Base-by-base conservation (phyloP, 2,113 vertebrate species). In the Triplophysa tibetana region DNA sequence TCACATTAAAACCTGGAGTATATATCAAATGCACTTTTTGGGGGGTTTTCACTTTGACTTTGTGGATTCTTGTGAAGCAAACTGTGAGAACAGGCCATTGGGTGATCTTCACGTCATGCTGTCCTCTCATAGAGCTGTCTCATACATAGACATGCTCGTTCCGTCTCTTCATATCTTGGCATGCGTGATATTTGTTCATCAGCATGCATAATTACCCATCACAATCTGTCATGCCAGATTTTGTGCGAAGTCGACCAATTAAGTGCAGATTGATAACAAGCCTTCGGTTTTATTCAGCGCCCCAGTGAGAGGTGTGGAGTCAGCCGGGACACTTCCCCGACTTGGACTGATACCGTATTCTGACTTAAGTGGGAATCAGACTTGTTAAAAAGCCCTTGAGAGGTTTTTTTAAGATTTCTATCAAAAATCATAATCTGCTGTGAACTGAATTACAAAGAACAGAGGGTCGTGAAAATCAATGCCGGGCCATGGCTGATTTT, bases 261-360 rank as follows among this genome's bases (percentile, higher is more conserved):
- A 81, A 81, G 68, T 70, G 65, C 58, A 67, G 67, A 67, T 64
- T 78, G 74, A 67, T 81, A 78, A 81, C 72, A 43, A 79, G 81
- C 45, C 43, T 81, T 65, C 75, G 58, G 58, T 70, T 67, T 78
- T 77, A 77, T 82, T 70, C 78, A 62, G 48, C 70, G 19, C 67
- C 38, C 65, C 56, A 69, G 23, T 70, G 50, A 56, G 26, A 65
- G 68, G 80, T 76, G 50, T 60, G 29, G 60, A 26, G 70, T 82
- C 70, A 66, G 38, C 58, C 38, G 68, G 80, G 67, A 79, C 54
- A 66, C 50, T 19, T 61, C 16, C 62, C 54, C 70, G 26, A 50
- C 29, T 70, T 56, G 70, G 56, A 63, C 7, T 33, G 38, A 12
- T 50, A 66, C n/a, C 14, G 13, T 29, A 60, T 56, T 23, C 0